Percentiles rank a stretch among this genome's conserved stretches.
phyloP scores from a whole-genome alignment of 2,888 invertebrate genomes.

The Anticlea derivata region DNA sequence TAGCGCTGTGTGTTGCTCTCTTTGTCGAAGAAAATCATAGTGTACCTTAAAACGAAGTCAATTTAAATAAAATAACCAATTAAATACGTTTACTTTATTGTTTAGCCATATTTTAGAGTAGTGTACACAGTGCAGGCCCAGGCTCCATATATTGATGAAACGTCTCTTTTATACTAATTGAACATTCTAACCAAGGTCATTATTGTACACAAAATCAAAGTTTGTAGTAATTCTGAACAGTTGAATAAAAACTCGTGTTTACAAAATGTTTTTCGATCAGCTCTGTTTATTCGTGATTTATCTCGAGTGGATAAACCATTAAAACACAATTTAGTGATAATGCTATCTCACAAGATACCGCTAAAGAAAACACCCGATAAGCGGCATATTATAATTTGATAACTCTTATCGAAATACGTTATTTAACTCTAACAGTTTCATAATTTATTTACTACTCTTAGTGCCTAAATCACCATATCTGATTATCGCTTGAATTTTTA shows the following conservation, averaged over 20 bases:
- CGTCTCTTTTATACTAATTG: too few species aligned
- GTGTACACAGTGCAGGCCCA: too few species aligned
- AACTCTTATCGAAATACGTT: slow-evolving; percentile 12
- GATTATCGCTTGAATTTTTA: too few species aligned
- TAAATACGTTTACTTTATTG: too few species aligned
- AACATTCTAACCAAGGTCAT: neutral
- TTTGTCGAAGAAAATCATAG: too few species aligned
- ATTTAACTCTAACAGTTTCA: slow-evolving; percentile 6
- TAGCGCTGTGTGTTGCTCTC: too few species aligned
- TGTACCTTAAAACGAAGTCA: too few species aligned
- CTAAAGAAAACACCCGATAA: slow-evolving; percentile 23
- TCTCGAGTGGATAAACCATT: slow-evolving; percentile 33
- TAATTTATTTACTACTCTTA: neutral
- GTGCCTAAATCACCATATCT: too few species aligned
- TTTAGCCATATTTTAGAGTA: too few species aligned
- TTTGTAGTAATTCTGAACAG: neutral
- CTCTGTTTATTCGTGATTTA: slow-evolving; percentile 14
- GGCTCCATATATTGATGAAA: too few species aligned
- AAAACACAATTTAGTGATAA: slow-evolving; percentile 38
- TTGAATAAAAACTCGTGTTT: slow-evolving; percentile 4
- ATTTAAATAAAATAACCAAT: too few species aligned
- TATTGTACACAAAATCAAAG: neutral
- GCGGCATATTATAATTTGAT: slow-evolving; percentile 10
- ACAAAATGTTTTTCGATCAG: slow-evolving; percentile 1
- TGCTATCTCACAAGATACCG: slow-evolving; percentile 30